Conservation (phyloP, 2,888 invertebrate genomes). For the Scrobipalpa atriplicella region DNA sequence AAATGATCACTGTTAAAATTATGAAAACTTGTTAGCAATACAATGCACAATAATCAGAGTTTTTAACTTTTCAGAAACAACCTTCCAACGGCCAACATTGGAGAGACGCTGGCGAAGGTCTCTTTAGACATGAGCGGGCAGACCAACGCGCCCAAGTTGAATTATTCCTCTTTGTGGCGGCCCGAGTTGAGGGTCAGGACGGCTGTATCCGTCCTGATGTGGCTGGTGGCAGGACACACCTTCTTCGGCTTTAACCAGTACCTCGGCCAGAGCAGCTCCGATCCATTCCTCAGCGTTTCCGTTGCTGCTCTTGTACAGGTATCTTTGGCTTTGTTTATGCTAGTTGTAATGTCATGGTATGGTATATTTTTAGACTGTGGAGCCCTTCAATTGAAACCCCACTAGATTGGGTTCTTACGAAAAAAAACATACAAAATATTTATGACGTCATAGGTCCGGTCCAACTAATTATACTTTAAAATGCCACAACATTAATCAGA, state of each 20-base stretch:
- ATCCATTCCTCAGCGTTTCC: conserved; percentile 92
- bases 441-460: no score
- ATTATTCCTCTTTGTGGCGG: conserved; percentile 84
- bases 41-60: background rate
- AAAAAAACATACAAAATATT: no score
- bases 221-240: conserved; percentile 92
- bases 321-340: background rate
- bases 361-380: no score
- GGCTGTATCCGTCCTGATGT: conserved; percentile 85
- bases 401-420: no score
- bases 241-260: conserved; percentile 94
- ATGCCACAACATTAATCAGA: no score
- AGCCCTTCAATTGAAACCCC: no score
- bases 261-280: conserved; percentile 89
- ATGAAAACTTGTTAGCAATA: no score
- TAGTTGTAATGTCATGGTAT: no score
- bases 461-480: no score
- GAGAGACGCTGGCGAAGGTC: conserved; percentile 64
- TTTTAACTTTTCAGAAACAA: conserved; percentile 71
- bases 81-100: conserved; percentile 72
- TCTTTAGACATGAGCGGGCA: conserved; percentile 51
- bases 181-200: conserved; percentile 86
- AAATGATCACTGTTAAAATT: no score
- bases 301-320: conserved; percentile 80
- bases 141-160: conserved; percentile 64